Evolutionary conservation across 2,113 vertebrate genomes (phyloP), one percentile per base, ranked within the genome.

Genomic region (Ictidomys tridecemlineatus): DNA sequence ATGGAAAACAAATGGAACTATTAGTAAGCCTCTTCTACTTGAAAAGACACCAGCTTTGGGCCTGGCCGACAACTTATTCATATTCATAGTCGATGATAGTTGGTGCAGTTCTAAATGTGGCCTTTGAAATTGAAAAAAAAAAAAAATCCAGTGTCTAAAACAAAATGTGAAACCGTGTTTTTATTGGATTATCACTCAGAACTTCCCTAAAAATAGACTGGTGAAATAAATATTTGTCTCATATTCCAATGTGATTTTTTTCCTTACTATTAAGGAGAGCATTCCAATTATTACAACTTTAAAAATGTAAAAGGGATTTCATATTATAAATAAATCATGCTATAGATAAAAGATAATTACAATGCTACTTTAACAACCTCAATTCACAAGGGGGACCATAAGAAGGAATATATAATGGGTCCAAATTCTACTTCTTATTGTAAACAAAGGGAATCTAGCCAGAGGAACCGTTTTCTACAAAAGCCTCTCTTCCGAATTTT

Each of bases 1-100:
- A 98, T 97, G 96, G 96, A 97, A 97, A 97, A 97, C 97, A 97
- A 98, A 97, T 95, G 96, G 96, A 79, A 72, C 94, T 93, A 97
- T 98, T 98, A 98, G 96, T 83, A 96, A 97, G 95, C 95, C 96
- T 97, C 97, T 93, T 96, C 91, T 77, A 97, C 92, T 97, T 96
- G 96, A 97, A 98, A 97, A 97, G 96, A 95, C 74, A 91, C 92
- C 92, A 78, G 45, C 70, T 93, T 97, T 86, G 95, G 95, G 95
- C 94, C 69, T 86, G 91, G 87, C 95, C 87, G 95, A 76, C 85
- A 86, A 89, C 85, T 95, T 96, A 94, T 97, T 97, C 92, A 94
- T 94, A 96, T 93, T 97, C 95, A 89, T 89, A 51, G 37, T 93
- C 92, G 73, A 8, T 95, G 77, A 89, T 89, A 51, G 37, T 93